phyloP scores from a whole-genome alignment of 2,888 invertebrate species.

The Macaria liturata region DNA sequence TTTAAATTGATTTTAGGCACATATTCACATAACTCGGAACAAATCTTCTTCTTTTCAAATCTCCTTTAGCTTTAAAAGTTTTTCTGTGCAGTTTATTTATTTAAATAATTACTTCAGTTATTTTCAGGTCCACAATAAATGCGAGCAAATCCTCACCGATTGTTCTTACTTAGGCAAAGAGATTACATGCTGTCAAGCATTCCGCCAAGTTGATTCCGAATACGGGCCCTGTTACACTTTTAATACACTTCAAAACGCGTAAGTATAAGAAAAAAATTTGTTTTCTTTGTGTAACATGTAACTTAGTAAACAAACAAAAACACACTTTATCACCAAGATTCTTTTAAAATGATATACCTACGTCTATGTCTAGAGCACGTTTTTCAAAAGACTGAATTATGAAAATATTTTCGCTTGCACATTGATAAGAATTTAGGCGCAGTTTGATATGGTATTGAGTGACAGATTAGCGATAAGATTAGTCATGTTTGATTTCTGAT shows the following conservation, averaged over 20 bases:
- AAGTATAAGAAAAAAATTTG: slow-evolving; percentile 22
- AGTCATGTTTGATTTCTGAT: slow-evolving; percentile 18
- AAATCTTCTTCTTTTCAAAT: too few relatives aligned
- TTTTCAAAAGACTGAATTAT: too few relatives aligned
- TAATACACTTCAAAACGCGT: slow-evolving; percentile 79
- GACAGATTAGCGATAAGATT: slow-evolving; percentile 38
- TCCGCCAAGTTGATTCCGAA: slow-evolving; percentile 74
- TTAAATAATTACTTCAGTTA: too few relatives aligned
- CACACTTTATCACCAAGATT: too few relatives aligned
- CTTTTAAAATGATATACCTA: too few relatives aligned
- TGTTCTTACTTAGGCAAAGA: slow-evolving; percentile 71
- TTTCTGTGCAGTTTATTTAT: too few relatives aligned
- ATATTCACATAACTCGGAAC: too few relatives aligned
- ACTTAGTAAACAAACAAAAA: too few relatives aligned
- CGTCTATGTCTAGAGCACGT: too few relatives aligned
- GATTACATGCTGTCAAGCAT: slow-evolving; percentile 79
- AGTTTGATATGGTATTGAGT: slow-evolving; percentile 23
- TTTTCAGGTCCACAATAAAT: slow-evolving; percentile 68
- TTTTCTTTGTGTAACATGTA: too few relatives aligned
- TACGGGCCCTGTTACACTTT: slow-evolving; percentile 79
- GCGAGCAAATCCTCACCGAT: slow-evolving; percentile 66
- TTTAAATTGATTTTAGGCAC: too few relatives aligned
- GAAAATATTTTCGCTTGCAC: slow-evolving; percentile 6
- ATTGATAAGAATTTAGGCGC: slow-evolving; percentile 5
- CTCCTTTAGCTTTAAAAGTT: too few relatives aligned